These are phyloP conservation scores for Dicrurus megarhynchus DNA, from an alignment of 2,113 vertebrate species.

Conservation along the genomic window DNA sequence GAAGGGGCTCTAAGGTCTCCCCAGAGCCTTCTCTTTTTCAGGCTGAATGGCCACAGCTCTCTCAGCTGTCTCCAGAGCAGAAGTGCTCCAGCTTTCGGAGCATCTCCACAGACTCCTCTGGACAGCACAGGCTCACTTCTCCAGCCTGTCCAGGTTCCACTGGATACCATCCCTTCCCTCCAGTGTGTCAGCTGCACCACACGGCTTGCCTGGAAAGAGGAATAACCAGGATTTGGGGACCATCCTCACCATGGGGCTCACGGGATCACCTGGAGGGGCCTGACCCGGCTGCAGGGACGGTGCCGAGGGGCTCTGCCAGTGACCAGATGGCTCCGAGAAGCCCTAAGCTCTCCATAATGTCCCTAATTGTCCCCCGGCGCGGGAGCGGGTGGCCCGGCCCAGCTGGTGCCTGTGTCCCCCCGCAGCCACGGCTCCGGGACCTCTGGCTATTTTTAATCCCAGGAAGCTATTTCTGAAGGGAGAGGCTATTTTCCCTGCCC, in stretches of 20 bases:
- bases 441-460: conserved; percentile 48
- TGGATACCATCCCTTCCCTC: background rate
- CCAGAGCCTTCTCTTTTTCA: background rate
- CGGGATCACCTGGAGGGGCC: background rate
- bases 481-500: conserved; percentile 52
- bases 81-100: background rate
- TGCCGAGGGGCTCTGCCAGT: background rate
- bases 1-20: background rate
- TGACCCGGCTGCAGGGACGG: background rate
- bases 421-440: background rate
- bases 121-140: background rate
- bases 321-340: conserved; percentile 22
- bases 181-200: background rate
- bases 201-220: background rate
- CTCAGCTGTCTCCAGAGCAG: background rate
- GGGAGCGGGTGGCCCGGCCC: background rate
- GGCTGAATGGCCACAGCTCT: background rate
- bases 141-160: background rate
- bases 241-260: fast-evolving
- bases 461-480: conserved; percentile 47
- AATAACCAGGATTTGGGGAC: background rate
- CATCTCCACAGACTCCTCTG: background rate
- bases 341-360: conserved; percentile 35
- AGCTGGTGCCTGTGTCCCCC: conserved; percentile 33
- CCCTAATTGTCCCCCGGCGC: conserved; percentile 18